Evolutionary conservation across 2,888 invertebrate species (phyloP).

Genomic region (Heteromurus nitidus): DNA sequence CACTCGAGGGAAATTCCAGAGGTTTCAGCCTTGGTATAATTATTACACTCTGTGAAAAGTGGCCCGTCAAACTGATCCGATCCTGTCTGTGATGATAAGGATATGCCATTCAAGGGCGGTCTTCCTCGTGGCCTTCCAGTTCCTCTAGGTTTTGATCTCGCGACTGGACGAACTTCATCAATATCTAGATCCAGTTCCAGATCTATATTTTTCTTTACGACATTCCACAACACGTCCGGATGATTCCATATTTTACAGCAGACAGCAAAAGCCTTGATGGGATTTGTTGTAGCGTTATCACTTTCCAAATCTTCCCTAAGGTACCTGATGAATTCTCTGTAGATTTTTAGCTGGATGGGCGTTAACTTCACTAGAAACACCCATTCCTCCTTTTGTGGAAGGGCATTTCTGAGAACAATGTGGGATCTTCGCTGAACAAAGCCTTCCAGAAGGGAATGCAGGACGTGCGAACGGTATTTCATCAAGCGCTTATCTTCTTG

Average conservation of each 20-base stretch:
- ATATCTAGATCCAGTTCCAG: constrained; percentile 80
- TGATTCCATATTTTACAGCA: constrained; percentile 99
- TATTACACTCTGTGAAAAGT: not conserved
- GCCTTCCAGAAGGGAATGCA: constrained; percentile 94
- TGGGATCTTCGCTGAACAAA: constrained; percentile 97
- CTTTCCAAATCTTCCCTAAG: constrained; percentile 81
- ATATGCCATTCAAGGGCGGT: constrained; percentile 45
- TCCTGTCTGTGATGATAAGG: constrained; percentile 1
- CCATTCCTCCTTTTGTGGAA: constrained; percentile 96
- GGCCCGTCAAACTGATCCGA: constrained; percentile 20
- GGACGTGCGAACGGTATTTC: constrained; percentile 95
- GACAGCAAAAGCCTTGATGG: constrained; percentile 97
- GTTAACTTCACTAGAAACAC: constrained; percentile 94
- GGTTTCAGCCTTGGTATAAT: constrained; percentile 12
- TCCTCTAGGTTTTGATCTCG: constrained; percentile 33
- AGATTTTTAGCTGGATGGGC: constrained; percentile 90
- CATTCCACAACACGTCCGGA: constrained; percentile 92
- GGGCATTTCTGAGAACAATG: constrained; percentile 90
- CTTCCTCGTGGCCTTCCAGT: constrained; percentile 52
- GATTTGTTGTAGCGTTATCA: constrained; percentile 90
- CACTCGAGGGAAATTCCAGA: constrained; percentile 75
- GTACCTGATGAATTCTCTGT: constrained; percentile 91
- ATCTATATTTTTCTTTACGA: constrained; percentile 85
- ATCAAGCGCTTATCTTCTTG: constrained; percentile 94
- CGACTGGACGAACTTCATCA: constrained; percentile 72